Evolutionary conservation across 2,797 vertebrate genomes (phyloP).

Genomic region (Chelon auratus): DNA sequence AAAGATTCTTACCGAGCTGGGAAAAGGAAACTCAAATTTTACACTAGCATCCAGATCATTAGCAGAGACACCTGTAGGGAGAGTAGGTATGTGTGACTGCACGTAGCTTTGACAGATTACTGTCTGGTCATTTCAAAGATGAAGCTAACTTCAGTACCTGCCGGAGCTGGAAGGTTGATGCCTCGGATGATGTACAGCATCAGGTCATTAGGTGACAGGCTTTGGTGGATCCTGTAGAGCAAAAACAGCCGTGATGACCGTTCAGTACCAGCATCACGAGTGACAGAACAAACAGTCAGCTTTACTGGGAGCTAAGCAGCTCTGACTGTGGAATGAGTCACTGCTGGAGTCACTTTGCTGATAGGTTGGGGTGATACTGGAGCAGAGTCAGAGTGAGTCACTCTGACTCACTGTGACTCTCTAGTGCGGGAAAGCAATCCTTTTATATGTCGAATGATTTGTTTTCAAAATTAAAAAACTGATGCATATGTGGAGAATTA

Average conservation of each 20-base stretch:
- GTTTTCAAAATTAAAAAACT: constrained; percentile 28
- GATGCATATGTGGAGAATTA: background rate
- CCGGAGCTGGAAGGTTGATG: constrained; percentile 87
- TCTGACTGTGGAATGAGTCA: constrained; percentile 51
- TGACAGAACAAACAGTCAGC: constrained; percentile 24
- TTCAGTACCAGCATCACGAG: constrained; percentile 18
- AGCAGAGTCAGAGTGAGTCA: constrained; percentile 60
- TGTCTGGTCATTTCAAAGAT: constrained; percentile 13
- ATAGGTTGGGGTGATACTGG: constrained; percentile 45
- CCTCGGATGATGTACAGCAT: constrained; percentile 87
- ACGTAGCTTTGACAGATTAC: constrained; percentile 16
- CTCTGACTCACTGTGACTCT: constrained; percentile 54
- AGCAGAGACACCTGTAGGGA: constrained; percentile 84
- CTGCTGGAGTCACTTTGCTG: constrained; percentile 37
- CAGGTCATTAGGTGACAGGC: constrained; percentile 88
- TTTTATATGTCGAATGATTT: constrained; percentile 10
- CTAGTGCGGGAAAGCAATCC: constrained; percentile 3
- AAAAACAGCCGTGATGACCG: constrained; percentile 20
- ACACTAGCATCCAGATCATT: constrained; percentile 91
- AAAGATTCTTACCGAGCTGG: constrained; percentile 84
- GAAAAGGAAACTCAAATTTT: constrained; percentile 93
- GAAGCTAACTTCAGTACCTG: constrained; percentile 79
- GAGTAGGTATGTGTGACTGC: constrained; percentile 6
- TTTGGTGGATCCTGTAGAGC: constrained; percentile 81
- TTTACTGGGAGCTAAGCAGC: constrained; percentile 34